These are phyloP conservation scores for Stegodyphus mimosarum DNA, from an alignment of 1,140 invertebrate species.

Conservation along the genomic window DNA sequence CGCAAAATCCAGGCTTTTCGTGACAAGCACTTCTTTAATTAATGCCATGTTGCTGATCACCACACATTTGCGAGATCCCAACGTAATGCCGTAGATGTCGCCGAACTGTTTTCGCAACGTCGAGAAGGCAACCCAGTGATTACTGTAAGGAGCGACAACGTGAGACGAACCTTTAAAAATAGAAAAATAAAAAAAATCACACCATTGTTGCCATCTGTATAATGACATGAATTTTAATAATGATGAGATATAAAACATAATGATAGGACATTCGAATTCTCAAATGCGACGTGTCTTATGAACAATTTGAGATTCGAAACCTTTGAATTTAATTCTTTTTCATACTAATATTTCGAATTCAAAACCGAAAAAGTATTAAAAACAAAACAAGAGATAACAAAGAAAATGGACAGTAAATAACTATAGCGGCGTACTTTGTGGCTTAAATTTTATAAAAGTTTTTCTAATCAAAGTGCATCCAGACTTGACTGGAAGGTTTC, in stretches of 20 bases:
- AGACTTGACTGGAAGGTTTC: too few species aligned
- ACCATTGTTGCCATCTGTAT: background rate
- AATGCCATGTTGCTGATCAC: constrained; percentile 80
- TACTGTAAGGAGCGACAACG: constrained; percentile 74
- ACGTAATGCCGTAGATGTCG: constrained; percentile 78
- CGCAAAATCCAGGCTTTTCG: constrained; percentile 82
- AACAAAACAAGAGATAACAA: too few species aligned
- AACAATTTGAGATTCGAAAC: too few species aligned
- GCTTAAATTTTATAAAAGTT: too few species aligned
- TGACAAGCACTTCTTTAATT: constrained; percentile 83
- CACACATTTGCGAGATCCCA: constrained; percentile 79
- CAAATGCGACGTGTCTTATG: background rate
- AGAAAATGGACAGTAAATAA: too few species aligned
- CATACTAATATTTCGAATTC: too few species aligned
- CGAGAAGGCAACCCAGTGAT: constrained; percentile 80
- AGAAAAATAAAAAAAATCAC: constrained; percentile 5
- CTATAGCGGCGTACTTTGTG: too few species aligned
- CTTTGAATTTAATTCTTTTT: too few species aligned
- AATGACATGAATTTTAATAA: background rate
- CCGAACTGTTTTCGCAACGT: constrained; percentile 78
- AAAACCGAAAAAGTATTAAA: too few species aligned
- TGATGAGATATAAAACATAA: background rate
- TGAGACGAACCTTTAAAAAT: constrained; percentile 80
- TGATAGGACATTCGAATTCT: background rate
- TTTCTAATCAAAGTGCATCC: too few species aligned